Evolutionary conservation across 2,797 vertebrate genomes (phyloP).

Genomic region (Adrianichthys oophorus): DNA sequence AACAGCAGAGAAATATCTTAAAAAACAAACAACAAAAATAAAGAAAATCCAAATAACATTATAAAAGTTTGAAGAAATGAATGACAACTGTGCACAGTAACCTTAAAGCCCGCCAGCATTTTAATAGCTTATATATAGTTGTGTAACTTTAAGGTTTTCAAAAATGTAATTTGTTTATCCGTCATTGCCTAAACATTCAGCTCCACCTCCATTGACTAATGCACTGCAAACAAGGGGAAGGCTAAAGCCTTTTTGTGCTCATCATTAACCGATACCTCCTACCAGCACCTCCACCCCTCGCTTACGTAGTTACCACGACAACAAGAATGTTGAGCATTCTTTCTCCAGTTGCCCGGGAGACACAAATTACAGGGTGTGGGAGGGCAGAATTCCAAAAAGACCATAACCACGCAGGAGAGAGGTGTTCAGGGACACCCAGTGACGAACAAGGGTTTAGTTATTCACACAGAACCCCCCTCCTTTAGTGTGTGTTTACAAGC

Average conservation of each 20-base stretch:
- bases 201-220: conserved; percentile 16
- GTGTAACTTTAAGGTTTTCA: background rate
- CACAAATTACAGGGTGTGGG: conserved; percentile 76
- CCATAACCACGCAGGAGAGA: conserved; percentile 59
- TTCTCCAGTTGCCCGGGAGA: conserved; percentile 71
- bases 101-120: too few species aligned
- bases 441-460: conserved; percentile 71
- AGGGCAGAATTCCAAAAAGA: conserved; percentile 65
- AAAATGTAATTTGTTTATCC: background rate
- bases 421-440: conserved; percentile 66
- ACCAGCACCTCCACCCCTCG: conserved; percentile 55
- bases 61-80: too few species aligned
- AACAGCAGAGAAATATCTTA: too few species aligned
- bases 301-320: conserved; percentile 63
- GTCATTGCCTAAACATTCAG: background rate
- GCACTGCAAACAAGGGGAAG: conserved; percentile 31
- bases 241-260: conserved; percentile 58
- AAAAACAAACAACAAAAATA: too few species aligned
- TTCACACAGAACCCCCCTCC: conserved; percentile 61
- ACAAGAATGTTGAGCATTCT: conserved; percentile 74
- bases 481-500: conserved; percentile 55
- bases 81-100: too few species aligned
- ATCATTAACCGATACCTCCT: conserved; percentile 63
- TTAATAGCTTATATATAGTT: too few species aligned
- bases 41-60: too few species aligned